Evolutionary conservation across 2,113 vertebrate species (phyloP).

Genomic region (Sylvia atricapilla): DNA sequence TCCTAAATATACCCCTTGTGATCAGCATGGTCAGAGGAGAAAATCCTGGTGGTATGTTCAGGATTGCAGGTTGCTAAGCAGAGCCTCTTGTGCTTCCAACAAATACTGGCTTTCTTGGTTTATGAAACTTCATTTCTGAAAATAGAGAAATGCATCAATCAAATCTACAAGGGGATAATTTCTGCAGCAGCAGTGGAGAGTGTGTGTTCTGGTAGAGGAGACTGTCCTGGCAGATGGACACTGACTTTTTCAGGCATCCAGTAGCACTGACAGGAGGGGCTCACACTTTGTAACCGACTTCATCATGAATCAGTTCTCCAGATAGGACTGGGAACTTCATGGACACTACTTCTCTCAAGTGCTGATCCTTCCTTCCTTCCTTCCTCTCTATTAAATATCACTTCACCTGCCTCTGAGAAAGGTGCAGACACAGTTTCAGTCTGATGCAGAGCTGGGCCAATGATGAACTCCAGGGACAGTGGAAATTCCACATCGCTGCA

Average conservation of each 20-base stretch:
- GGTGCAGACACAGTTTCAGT: neutral
- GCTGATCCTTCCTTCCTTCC: too few species aligned
- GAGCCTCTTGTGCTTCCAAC: neutral
- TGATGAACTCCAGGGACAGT: accelerated
- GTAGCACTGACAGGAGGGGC: neutral
- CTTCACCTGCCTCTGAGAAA: neutral
- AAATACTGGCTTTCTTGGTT: neutral
- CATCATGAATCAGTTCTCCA: neutral
- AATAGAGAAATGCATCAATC: neutral
- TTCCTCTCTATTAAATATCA: neutral
- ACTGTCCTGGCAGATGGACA: neutral
- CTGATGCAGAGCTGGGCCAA: neutral
- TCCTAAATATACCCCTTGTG: neutral
- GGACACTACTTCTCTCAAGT: neutral
- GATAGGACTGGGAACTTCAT: neutral
- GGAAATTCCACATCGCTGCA: neutral
- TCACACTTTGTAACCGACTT: accelerated
- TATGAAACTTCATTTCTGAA: neutral
- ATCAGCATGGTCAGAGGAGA: neutral
- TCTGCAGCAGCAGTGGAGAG: neutral
- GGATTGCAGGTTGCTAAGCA: neutral
- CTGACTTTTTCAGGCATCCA: neutral
- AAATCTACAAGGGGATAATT: neutral
- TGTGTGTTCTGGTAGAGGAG: neutral
- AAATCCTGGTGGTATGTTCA: neutral